Evolutionary conservation across 2,888 invertebrate genomes (phyloP).

Genomic region (Harpagoxenus sublaevis): DNA sequence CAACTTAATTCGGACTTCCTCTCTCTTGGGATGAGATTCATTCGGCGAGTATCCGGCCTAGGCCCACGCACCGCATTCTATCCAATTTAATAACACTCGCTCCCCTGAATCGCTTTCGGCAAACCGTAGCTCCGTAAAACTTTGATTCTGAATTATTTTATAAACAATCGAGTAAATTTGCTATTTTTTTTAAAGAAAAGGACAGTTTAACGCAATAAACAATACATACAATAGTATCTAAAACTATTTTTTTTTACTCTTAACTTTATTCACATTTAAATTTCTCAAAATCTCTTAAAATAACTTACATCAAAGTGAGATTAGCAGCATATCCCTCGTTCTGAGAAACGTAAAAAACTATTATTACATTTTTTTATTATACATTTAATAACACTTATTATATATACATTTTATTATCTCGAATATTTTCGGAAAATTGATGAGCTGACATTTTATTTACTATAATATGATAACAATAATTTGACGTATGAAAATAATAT

Average conservation of each 20-base stretch:
- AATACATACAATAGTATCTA: neutral
- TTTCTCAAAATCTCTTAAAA: neutral
- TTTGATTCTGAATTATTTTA: constrained; percentile 68
- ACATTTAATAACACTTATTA: no score
- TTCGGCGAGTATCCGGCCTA: constrained; percentile 85
- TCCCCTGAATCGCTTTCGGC: constrained; percentile 79
- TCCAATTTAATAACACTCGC: constrained; percentile 83
- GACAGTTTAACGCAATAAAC: neutral
- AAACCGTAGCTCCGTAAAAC: constrained; percentile 68
- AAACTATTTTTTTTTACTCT: neutral
- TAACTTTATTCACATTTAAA: neutral
- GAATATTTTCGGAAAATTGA: neutral
- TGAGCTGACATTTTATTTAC: neutral
- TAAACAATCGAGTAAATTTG: neutral
- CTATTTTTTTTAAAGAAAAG: neutral
- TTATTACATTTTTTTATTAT: neutral
- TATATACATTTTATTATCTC: neutral
- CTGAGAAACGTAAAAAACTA: neutral
- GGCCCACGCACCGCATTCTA: constrained; percentile 85
- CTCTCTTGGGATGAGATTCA: constrained; percentile 85
- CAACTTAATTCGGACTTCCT: constrained; percentile 85
- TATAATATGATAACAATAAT: neutral
- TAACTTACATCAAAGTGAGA: neutral
- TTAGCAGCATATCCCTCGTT: neutral
- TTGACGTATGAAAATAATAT: neutral